Evolutionary conservation across 2,888 invertebrate species (phyloP).

Genomic region (Melinaea marsaeus): DNA sequence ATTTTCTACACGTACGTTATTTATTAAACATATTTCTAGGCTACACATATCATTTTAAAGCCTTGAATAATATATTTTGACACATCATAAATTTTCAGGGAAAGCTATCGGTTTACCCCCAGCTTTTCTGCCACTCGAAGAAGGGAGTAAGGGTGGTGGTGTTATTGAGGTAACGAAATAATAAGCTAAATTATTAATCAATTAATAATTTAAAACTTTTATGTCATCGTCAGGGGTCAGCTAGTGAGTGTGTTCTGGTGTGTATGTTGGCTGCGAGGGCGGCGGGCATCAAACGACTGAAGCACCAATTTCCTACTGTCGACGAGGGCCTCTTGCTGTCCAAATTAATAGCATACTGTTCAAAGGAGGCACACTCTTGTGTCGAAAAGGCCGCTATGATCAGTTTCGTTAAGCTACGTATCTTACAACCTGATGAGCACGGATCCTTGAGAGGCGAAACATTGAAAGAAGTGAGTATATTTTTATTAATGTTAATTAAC

Average conservation of each 20-base stretch:
- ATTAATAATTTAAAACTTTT: background rate
- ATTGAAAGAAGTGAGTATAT: conserved; percentile 81
- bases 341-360: conserved; percentile 95
- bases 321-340: conserved; percentile 94
- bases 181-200: background rate
- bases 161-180: conserved; percentile 88
- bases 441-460: conserved; percentile 89
- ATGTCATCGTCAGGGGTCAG: conserved; percentile 85
- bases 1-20: no score
- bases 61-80: background rate
- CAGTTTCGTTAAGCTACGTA: conserved; percentile 92
- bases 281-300: conserved; percentile 90
- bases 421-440: conserved; percentile 91
- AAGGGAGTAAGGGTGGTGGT: conserved; percentile 94
- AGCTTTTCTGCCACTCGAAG: conserved; percentile 89
- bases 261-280: conserved; percentile 95
- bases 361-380: conserved; percentile 93
- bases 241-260: conserved; percentile 96
- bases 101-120: conserved; percentile 95
- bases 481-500: background rate
- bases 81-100: conserved; percentile 63
- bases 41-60: no score
- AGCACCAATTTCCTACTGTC: conserved; percentile 89
- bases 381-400: conserved; percentile 97
- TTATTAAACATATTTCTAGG: no score